phyloP scores from a whole-genome alignment of 2,888 invertebrate species.

The Netelia melanura region DNA sequence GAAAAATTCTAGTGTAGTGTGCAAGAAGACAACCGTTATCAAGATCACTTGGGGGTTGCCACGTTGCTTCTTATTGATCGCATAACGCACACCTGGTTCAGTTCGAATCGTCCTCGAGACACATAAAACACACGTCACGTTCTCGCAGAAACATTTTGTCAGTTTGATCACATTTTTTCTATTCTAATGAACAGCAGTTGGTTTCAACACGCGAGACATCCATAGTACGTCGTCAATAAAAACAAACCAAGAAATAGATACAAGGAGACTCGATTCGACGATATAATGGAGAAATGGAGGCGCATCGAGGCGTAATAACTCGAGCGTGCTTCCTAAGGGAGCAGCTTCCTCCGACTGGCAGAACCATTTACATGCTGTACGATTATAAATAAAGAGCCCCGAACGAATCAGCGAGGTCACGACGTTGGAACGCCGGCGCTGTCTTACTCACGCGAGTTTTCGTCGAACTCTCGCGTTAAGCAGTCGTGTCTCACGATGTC shows the following conservation, averaged over 20 bases:
- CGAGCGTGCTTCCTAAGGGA: conserved; percentile 69
- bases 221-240: background rate
- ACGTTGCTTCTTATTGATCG: conserved; percentile 40
- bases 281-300: background rate
- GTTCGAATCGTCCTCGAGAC: background rate
- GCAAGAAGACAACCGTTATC: background rate
- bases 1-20: too few relatives aligned
- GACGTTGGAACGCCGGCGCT: conserved; percentile 52
- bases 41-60: background rate
- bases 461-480: too few relatives aligned
- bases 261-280: background rate
- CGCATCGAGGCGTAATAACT: conserved; percentile 32
- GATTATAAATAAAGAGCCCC: conserved; percentile 59
- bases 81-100: background rate
- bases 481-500: too few relatives aligned
- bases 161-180: background rate
- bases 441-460: conserved; percentile 22
- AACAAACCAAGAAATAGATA: background rate
- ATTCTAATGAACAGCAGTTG: background rate
- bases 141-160: background rate
- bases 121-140: background rate
- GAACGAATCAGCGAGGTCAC: conserved; percentile 13
- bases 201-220: background rate
- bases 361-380: conserved; percentile 25
- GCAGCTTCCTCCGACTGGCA: conserved; percentile 65